Evolutionary conservation across 37 sponge, comb jelly and placozoan genomes (phyloP), one percentile per base, ranked within the genome.

Genomic region (Tethya wilhelma): DNA sequence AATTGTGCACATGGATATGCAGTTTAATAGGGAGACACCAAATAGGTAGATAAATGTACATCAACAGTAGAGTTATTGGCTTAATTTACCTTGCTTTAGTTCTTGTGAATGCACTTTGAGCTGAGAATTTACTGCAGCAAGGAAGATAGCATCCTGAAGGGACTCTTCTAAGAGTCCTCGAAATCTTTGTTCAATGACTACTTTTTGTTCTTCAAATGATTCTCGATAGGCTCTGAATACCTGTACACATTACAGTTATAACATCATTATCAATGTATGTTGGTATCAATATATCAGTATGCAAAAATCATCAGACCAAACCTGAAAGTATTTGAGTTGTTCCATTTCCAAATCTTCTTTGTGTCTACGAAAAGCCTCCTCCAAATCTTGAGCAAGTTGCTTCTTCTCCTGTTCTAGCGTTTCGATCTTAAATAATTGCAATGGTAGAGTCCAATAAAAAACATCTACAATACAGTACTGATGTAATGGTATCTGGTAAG

Each of bases 281-380:
- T 14, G 14, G 53, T 49, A 49, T 49, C 9, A 49, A 49, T 19
- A 49, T 14, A 14, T 49, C 53, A 49, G 14, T 9, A 9, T 49
- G 14, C 53, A 49, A 19, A 49, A 19, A 49, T 9, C 53, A 19
- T n/a, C n/a, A n/a, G n/a, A 60, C 6, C 63, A 60, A 25, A 60
- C 63, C 63, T 60, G 63, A 60, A 60, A 60, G 63, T 60, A n/a
- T 6, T 60, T 17, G 28, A 60, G 22, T n/a, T 60, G 63, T 23
- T 60, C 25, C 63, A 60, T 60, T 23, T 60, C 63, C 28, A 60
- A 25, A 6, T 60, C 63, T n/a, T 60, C 63, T n/a, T 60, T 60
- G 20, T 25, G 28, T 60, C 63, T 60, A 7, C 28, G 11, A 26
- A n/a, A 60, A 17, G 63, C 63, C 7, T 60, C 26, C 28, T 60